Base-by-base conservation (phyloP, 2,113 vertebrate genomes). In the Tricholaema leucomelas region DNA sequence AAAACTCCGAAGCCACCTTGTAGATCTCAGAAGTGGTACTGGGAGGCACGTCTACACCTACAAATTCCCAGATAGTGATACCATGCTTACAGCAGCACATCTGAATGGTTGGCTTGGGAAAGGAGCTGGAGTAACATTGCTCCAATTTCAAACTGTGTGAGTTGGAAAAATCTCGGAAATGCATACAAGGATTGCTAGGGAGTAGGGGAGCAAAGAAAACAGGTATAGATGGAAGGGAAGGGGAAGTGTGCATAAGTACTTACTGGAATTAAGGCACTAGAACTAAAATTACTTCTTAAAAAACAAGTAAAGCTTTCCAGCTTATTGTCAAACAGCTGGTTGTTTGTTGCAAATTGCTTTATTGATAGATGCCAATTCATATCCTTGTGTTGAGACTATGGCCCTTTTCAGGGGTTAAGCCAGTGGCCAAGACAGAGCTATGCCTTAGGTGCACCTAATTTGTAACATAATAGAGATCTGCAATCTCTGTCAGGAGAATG, bases 381-480 rank as follows among this genome's bases (percentile, higher is more conserved):
- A 73, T 12, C 16, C 31, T 27, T 56, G 58, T 40, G 44, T 56
- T 83, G 56, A 88, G 63, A 91, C 16, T 61, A 85, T 61, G 40
- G 50, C 14, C 52, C 18, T 38, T 52, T 36, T 69, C 60, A 46
- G 15, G 24, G 35, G 16, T 15, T 74, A 86, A 85, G 52, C 42
- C 31, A 35, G 20, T 33, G 40, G 65, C 44, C 79, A 77, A 52
- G 13, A 65, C 14, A 87, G 56, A 75, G 83, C 35, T 50, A 24
- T 35, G 61, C 48, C 60, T 84, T 79, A 70, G 35, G 73, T 91
- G 92, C 66, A 77, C 59, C 88, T 93, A 61, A 83, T 96, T 97
- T 97, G 92, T 92, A 96, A 96, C 40, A 19, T 5, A 25, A 92
- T 77, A 69, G 91, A 87, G 91, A 94, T 94, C 71, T 93, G 46